Base-by-base conservation (phyloP, 1,140 invertebrate species). In the Tribolium castaneum region DNA sequence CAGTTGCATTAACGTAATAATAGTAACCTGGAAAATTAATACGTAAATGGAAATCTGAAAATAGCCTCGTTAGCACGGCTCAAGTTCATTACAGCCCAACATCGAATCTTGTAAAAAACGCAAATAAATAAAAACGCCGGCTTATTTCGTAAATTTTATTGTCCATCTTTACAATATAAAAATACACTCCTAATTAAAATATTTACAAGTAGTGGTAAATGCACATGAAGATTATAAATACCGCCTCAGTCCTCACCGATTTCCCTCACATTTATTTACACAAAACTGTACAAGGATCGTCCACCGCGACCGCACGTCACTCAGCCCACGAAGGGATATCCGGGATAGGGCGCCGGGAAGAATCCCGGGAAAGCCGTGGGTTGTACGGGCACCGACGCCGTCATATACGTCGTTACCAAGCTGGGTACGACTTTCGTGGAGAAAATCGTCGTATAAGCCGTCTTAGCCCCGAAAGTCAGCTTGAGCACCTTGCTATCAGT, bases 391-490 rank as follows among this genome's bases (percentile, higher is more conserved):
- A 96, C 86, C 0, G 94, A 94, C 5, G 92, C 91, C 0, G 94
- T 95, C 51, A 96, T 89, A 83, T 94, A 94, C 10, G 93, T 94
- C 1, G 95, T 97, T 14, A 96, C 82, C 56, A 93, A 89, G 0
- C 95, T 97, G 10, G 95, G 95, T 14, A 96, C 92, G 13, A 96
- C 92, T 79, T 90, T 92, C n/a, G 95, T 96, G 0, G 94, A 94
- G 83, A 92, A 96, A 19, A 97, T 87, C 0, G 95, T 96, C 0
- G 95, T 97, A 83, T 94, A 94, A 0, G 95, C 94, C 0, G 95
- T 96, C 83, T 95, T 95, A 14, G 95, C 95, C 3, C 95, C 95
- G 84, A 97, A 97, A 0, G 94, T 96, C 9, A 97, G 87, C 84
- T 96, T 95, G 13, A 97, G 86, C 13, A 96, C 89, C 86, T 94